phyloP scores from a whole-genome alignment of 2,797 vertebrate genomes.

The Sylvia borin region DNA sequence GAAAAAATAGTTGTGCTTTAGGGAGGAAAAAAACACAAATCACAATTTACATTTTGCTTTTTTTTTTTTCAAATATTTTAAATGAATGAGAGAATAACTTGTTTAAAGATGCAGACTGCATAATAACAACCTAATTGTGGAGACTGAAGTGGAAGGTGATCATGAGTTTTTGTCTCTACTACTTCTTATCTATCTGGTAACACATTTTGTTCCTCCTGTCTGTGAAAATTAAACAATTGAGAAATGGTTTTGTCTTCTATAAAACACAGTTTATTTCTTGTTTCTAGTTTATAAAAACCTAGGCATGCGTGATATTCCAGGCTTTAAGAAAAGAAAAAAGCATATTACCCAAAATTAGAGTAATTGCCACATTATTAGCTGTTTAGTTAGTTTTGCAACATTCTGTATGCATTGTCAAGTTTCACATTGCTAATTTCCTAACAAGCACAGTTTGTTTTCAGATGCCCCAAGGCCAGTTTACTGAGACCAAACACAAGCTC shows the following conservation, averaged over 20 bases:
- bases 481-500: constrained; percentile 72
- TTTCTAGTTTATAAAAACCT: background rate
- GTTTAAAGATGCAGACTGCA: background rate
- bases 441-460: constrained; percentile 80
- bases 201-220: background rate
- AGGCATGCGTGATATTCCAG: background rate
- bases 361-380: constrained; percentile 59
- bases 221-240: background rate
- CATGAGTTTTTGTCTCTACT: background rate
- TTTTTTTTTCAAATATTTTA: constrained; percentile 37
- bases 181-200: background rate
- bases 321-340: background rate
- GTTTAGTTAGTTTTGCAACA: constrained; percentile 60
- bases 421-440: constrained; percentile 78
- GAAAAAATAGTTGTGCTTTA: background rate
- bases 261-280: background rate
- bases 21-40: background rate
- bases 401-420: constrained; percentile 73
- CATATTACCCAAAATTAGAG: constrained; percentile 47
- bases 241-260: background rate
- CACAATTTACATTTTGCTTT: background rate
- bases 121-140: background rate
- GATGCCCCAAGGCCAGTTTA: constrained; percentile 78
- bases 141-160: background rate
- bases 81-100: background rate